Evolutionary conservation across 2,113 vertebrate genomes (phyloP), one percentile per base, ranked within the genome.

Genomic region (Osmerus eperlanus): DNA sequence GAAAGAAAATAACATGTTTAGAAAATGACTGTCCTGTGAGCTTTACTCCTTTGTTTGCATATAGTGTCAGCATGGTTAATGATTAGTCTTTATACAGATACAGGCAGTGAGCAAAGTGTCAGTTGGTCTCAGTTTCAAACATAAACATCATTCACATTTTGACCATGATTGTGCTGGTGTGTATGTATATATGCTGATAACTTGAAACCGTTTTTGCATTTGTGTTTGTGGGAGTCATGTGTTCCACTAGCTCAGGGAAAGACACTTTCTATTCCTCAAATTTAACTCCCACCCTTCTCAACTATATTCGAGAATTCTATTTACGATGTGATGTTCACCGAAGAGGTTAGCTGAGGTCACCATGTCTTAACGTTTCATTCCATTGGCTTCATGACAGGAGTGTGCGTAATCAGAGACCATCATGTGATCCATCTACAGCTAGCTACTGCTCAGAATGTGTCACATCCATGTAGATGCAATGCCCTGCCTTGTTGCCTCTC

Each of bases 11-110:
- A 63, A 19, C 36, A 32, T 71, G 68, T 19, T 66, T 52, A 12
- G 41, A 64, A 65, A 69, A 74, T 3, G 25, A 58, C 54, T 70
- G 55, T 82, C 18, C 64, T 51, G 12, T 67, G 56, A 80, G 74
- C 56, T 84, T 88, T 83, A 83, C 80, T 82, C 85, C 70, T 51
- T 51, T 51, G 11, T 81, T 55, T 79, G 67, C 73, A 52, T 61
- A 23, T 65, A 62, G 32, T 79, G 68, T 81, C 70, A 2, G 75
- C 78, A 41, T 73, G 71, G 89, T 91, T 91, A 91, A 91, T 89
- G 63, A 88, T 89, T 89, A 83, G 68, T 68, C 62, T 12, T n/a
- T 32, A 23, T 67, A 84, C 86, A 78, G 67, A 9, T 70, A 64
- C 75, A 66, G 70, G 77, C 75, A 51, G 28, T 29, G 70, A 74